These are phyloP conservation scores for Pelodytes ibericus DNA, from an alignment of 2,797 vertebrate species.

Conservation along the genomic window DNA sequence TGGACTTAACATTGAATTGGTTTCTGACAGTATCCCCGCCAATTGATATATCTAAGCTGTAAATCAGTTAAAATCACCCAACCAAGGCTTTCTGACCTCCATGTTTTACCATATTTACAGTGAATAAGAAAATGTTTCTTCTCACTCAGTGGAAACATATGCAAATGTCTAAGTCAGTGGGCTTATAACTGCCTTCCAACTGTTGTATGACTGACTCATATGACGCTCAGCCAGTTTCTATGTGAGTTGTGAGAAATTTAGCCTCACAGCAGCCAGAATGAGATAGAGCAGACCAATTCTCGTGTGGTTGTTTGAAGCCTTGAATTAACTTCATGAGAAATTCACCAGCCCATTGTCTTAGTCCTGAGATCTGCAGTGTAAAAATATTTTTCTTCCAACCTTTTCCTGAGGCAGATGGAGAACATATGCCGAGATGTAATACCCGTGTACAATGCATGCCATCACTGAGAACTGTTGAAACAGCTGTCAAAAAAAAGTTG, in stretches of 20 bases:
- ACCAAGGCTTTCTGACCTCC: neutral
- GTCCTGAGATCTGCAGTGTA: conserved; percentile 19
- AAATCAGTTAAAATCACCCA: neutral
- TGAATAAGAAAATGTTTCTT: neutral
- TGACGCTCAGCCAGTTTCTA: neutral
- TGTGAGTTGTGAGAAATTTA: too few species aligned
- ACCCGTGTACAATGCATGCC: conserved; percentile 22
- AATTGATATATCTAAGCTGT: neutral
- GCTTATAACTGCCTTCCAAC: neutral
- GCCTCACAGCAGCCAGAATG: too few species aligned
- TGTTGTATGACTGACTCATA: too few species aligned
- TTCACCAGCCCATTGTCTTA: conserved; percentile 38
- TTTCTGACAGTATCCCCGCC: neutral
- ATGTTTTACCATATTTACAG: neutral
- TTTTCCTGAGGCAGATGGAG: conserved; percentile 31
- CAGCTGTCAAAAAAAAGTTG: conserved; percentile 31
- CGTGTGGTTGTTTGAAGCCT: conserved; percentile 33
- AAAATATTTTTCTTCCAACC: conserved; percentile 6
- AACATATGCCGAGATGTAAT: conserved; percentile 29
- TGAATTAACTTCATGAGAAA: conserved; percentile 31
- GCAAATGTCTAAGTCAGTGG: neutral
- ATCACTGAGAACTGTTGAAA: conserved; percentile 20
- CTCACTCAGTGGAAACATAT: neutral
- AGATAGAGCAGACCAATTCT: too few species aligned
- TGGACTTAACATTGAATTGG: neutral